Base-by-base conservation (phyloP, 2,797 vertebrate species). In the Odontamblyopus rebecca region DNA sequence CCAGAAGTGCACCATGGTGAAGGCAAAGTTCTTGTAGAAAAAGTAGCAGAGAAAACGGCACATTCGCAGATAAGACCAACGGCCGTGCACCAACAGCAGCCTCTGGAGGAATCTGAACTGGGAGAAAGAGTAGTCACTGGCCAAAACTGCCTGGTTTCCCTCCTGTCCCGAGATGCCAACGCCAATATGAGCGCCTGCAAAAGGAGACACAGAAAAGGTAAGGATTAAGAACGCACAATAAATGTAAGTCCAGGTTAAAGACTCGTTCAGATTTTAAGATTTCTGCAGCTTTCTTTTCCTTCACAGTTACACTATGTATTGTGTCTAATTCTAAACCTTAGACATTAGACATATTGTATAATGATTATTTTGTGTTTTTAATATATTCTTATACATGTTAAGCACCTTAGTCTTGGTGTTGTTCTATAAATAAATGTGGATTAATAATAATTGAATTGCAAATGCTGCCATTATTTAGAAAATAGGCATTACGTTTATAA, bases 1-100 rank as follows among this genome's bases (percentile, higher is more conserved):
- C 97, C 97, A 98, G 93, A 98, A 98, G 88, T 98, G 97, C 91
- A 98, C 97, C 96, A 98, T 97, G 89, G 97, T 98, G 94, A 98
- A 98, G 80, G 97, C 97, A 0, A 98, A 98, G 88, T 98, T 98
- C 94, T 98, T 98, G 89, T 98, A 98, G 95, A 98, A 98, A 92
- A 98, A 98, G 80, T 98, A 98, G 85, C 96, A 98, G 79, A 98
- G 96, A 89, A 98, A 98, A 18, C 97, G 96, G 89, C 97, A 98
- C 97, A 98, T 98, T 76, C 97, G 95, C 48, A 98, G 91, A 89
- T 98, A 98, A 63, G 97, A 98, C 97, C 97, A 98, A 86, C 97
- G 96, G 2, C 97, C 97, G 0, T 98, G 97, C 54, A 98, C 96
- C 89, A 98, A 91, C 77, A 98, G 92, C 56, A 98, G 96, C 50